Conservation (phyloP, 2,888 invertebrate species). For the Chaitophorus viminalis region DNA sequence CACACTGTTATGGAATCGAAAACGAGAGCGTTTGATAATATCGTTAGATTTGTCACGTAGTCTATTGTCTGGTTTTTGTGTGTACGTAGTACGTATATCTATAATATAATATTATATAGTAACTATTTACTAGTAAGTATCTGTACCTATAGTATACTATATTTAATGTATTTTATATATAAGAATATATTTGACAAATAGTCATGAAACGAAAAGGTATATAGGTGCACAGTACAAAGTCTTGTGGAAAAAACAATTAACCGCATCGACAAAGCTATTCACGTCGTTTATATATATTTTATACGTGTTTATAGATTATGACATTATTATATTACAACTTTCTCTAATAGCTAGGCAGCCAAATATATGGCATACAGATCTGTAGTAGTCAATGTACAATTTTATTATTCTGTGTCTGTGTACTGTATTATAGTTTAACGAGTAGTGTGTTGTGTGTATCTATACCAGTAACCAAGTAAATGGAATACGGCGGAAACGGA, state of each 20-base stretch:
- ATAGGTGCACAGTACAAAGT: neutral
- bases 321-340: constrained; percentile 37
- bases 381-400: neutral
- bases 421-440: neutral
- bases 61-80: neutral
- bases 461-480: neutral
- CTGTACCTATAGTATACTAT: neutral
- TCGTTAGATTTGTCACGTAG: neutral
- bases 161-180: neutral
- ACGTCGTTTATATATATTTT: neutral
- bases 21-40: constrained; percentile 12
- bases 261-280: constrained; percentile 24
- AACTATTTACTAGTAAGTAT: no score
- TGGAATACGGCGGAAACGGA: neutral
- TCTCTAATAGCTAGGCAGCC: neutral
- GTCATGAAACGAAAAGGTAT: neutral
- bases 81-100: neutral
- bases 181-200: neutral
- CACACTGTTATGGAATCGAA: constrained; percentile 12
- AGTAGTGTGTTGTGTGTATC: no score
- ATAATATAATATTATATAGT: neutral
- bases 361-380: neutral
- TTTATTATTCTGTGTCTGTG: no score
- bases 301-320: constrained; percentile 9
- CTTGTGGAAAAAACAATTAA: constrained; percentile 34